A percentile compares a stretch with the other conserved stretches of the same genome.
Evolutionary conservation across 1,140 invertebrate genomes (phyloP).

Genomic region (Phymorhynchus buccinoides): DNA sequence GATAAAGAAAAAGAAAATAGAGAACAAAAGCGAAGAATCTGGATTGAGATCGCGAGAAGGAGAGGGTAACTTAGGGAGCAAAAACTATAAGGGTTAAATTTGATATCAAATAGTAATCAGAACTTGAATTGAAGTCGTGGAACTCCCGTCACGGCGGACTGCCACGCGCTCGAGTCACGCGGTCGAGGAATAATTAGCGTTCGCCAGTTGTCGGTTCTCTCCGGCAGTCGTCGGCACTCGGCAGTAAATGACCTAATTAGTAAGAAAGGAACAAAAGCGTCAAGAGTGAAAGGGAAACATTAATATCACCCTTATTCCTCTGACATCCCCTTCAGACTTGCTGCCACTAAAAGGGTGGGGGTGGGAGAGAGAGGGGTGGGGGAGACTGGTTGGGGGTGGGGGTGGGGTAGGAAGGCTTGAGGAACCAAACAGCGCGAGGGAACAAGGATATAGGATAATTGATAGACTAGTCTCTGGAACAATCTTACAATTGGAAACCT

Average conservation of each 20-base stretch:
- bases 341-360: not conserved
- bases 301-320: not conserved
- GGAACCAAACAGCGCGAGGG: too few relatives aligned
- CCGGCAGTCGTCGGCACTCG: not conserved
- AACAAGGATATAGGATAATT: too few relatives aligned
- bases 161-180: not conserved
- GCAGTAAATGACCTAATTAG: not conserved
- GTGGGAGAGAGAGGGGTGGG: too few relatives aligned
- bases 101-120: slow-evolving; percentile 8
- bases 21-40: too few relatives aligned
- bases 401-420: too few relatives aligned
- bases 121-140: not conserved
- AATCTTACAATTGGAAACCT: too few relatives aligned
- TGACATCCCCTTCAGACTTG: too few relatives aligned
- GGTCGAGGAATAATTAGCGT: slow-evolving; percentile 1
- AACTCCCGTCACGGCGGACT: not conserved
- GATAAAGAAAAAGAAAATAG: not conserved
- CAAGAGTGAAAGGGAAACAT: not conserved
- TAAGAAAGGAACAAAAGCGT: not conserved
- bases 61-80: too few relatives aligned
- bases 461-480: too few relatives aligned
- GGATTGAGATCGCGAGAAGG: too few relatives aligned
- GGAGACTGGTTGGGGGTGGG: too few relatives aligned
- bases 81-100: not conserved
- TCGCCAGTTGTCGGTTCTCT: not conserved